phyloP scores from a whole-genome alignment of 2,797 vertebrate species.

The Phrynocephalus forsythii region DNA sequence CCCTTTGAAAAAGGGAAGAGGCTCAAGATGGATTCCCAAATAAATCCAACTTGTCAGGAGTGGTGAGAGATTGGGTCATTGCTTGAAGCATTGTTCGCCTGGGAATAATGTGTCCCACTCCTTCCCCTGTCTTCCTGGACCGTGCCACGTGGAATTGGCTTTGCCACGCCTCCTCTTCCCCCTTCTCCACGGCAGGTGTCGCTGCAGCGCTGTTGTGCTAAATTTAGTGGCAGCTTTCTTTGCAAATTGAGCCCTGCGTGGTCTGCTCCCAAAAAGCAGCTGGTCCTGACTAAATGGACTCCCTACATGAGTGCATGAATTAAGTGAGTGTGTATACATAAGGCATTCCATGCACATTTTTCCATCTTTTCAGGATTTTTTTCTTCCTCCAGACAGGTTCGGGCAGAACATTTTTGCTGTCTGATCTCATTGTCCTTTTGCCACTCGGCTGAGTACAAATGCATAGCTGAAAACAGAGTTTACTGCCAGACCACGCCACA shows the following conservation, averaged over 20 bases:
- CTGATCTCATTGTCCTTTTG: conserved; percentile 39
- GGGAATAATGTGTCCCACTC: no score
- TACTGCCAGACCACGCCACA: conserved; percentile 27
- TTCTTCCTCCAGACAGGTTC: conserved; percentile 68
- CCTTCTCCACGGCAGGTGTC: conserved; percentile 68
- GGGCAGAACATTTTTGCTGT: conserved; percentile 42
- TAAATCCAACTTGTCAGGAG: no score
- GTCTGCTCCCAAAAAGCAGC: conserved; percentile 23
- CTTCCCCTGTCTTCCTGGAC: no score
- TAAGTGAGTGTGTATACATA: conserved; percentile 60
- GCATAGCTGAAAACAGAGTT: conserved; percentile 26
- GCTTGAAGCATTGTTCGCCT: no score
- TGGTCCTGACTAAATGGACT: conserved; percentile 59
- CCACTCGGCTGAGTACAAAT: conserved; percentile 16
- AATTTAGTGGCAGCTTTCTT: neutral
- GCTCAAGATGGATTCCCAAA: no score
- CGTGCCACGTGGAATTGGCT: neutral
- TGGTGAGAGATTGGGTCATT: neutral
- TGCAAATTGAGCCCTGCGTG: neutral
- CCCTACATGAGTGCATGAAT: neutral
- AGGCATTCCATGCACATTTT: conserved; percentile 57
- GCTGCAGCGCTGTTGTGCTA: conserved; percentile 57
- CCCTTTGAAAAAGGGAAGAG: neutral
- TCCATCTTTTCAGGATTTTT: conserved; percentile 57
- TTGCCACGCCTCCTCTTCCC: neutral